Conservation (phyloP, 2,113 vertebrate species). For the Orthochromis malagaraziensis region DNA sequence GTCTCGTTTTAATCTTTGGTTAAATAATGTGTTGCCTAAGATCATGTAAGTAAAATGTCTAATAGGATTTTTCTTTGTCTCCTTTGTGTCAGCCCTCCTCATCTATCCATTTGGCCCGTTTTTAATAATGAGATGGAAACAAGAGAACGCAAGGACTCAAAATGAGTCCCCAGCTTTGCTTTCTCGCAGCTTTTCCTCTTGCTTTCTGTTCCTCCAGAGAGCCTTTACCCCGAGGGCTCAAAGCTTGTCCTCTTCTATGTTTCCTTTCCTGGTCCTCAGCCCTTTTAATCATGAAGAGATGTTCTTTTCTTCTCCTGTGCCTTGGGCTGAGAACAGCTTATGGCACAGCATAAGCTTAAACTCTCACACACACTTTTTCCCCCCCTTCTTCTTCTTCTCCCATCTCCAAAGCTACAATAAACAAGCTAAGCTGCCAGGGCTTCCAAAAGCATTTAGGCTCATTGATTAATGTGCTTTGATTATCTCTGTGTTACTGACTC, state of each 20-base stretch:
- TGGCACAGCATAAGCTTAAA: constrained; percentile 48
- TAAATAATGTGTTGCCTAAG: background rate
- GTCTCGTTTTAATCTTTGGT: background rate
- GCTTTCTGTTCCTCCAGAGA: constrained; percentile 38
- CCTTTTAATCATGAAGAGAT: constrained; percentile 61
- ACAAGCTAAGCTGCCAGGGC: background rate
- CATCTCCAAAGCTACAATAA: constrained; percentile 16
- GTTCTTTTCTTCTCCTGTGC: constrained; percentile 57
- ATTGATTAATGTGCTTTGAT: constrained; percentile 59
- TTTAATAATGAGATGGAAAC: constrained; percentile 40
- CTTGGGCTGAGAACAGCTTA: constrained; percentile 56
- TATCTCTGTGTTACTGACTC: constrained; percentile 45
- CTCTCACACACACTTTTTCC: background rate
- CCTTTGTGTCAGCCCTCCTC: constrained; percentile 37
- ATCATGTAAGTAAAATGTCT: background rate
- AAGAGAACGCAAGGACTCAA: constrained; percentile 13
- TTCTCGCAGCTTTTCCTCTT: constrained; percentile 28
- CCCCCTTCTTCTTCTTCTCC: background rate
- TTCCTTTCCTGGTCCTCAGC: constrained; percentile 51
- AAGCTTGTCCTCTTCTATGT: constrained; percentile 57
- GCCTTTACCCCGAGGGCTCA: constrained; percentile 38
- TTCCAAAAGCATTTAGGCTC: constrained; percentile 17
- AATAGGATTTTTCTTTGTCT: background rate
- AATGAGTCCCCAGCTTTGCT: constrained; percentile 19
- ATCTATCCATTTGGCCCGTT: constrained; percentile 13